These are phyloP conservation scores for Catocala fraxini DNA, from an alignment of 2,888 invertebrate species.

Conservation along the genomic window DNA sequence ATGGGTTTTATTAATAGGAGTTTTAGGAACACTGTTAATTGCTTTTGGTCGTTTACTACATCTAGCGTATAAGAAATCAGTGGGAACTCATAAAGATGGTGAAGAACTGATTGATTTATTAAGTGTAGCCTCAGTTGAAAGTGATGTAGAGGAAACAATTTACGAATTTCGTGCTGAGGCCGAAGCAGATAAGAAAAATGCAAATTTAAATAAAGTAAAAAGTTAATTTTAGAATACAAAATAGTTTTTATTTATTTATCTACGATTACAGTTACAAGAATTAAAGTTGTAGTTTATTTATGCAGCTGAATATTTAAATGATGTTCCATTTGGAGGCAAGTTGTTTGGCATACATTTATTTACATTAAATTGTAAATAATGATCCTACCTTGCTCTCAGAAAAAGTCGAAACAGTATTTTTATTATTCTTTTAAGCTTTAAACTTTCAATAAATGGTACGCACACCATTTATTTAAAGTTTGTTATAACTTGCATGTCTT, in stretches of 20 bases:
- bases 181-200: constrained; percentile 15
- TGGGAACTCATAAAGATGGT: constrained; percentile 13
- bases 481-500: no score
- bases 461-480: no score
- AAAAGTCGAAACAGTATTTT: no score
- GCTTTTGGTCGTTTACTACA: constrained; percentile 45
- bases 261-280: background rate
- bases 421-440: no score
- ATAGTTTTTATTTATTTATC: background rate
- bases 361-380: no score
- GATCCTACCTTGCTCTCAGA: no score
- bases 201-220: constrained; percentile 1
- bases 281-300: background rate
- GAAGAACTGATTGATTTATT: constrained; percentile 51
- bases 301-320: background rate
- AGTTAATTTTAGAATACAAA: background rate
- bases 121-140: constrained; percentile 45
- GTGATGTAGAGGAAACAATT: constrained; percentile 54
- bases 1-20: constrained; percentile 52
- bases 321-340: no score
- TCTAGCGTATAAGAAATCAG: constrained; percentile 27
- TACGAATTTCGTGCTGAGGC: constrained; percentile 46
- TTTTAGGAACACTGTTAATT: constrained; percentile 46
- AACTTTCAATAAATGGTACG: no score
- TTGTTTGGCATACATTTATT: no score